phyloP scores from a whole-genome alignment of 2,113 vertebrate species.

The Peromyscus leucopus region DNA sequence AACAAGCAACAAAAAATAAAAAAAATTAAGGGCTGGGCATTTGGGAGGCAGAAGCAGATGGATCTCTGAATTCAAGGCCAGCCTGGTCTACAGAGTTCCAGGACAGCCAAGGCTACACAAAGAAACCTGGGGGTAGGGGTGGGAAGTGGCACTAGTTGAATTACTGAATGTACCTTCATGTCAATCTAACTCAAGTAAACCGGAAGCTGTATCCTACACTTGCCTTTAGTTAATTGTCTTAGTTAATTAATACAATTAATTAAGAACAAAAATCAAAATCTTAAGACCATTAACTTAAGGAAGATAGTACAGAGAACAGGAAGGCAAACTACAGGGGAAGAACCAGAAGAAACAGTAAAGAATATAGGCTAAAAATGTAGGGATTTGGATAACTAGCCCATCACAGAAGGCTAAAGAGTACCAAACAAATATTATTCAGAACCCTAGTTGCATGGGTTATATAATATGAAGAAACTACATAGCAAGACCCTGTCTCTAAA shows the following conservation, averaged over 20 bases:
- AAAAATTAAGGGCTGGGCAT: not conserved
- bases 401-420: not conserved
- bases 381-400: not conserved
- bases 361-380: not conserved
- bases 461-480: not conserved
- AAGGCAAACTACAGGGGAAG: not conserved
- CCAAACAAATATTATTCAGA: constrained; percentile 48
- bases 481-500: not conserved
- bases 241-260: constrained; percentile 18
- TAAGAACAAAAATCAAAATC: constrained; percentile 28
- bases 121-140: not conserved
- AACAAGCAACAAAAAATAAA: no score
- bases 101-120: not conserved
- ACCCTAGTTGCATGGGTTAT: constrained; percentile 12
- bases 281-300: constrained; percentile 6
- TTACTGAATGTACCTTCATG: not conserved
- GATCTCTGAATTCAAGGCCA: not conserved
- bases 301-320: not conserved
- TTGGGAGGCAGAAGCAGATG: not conserved
- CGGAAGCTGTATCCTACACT: constrained; percentile 32
- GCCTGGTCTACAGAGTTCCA: not conserved
- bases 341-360: not conserved
- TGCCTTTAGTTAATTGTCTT: not conserved
- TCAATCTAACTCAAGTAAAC: constrained; percentile 47
- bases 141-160: not conserved